These are phyloP conservation scores for Andrena bicolor DNA, from an alignment of 2,888 invertebrate genomes.

Conservation along the genomic window DNA sequence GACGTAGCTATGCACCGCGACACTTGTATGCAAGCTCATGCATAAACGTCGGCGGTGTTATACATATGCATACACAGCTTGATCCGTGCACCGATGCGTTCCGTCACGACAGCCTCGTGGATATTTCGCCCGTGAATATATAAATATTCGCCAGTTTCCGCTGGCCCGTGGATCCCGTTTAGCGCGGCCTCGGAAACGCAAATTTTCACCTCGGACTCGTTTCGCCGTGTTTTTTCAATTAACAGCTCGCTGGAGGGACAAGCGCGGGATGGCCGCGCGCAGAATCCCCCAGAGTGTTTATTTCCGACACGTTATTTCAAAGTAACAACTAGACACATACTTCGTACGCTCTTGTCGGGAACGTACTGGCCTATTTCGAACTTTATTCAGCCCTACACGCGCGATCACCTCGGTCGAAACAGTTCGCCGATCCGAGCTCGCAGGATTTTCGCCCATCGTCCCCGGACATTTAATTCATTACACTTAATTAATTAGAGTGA, in stretches of 20 bases:
- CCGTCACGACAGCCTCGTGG: background rate
- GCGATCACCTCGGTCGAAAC: background rate
- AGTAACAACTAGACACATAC: background rate
- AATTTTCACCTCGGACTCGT: background rate
- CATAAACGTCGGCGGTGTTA: constrained; percentile 1
- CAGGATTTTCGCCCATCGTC: background rate
- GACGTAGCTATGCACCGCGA: background rate
- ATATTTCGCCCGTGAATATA: constrained; percentile 4
- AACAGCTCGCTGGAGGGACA: background rate
- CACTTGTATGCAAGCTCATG: background rate
- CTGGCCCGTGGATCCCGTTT: constrained; percentile 7
- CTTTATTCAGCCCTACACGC: background rate
- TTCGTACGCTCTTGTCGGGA: constrained; percentile 8
- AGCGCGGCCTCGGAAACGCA: background rate
- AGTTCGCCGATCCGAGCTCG: background rate
- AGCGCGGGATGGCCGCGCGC: background rate
- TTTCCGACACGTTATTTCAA: background rate
- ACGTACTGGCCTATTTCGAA: constrained; percentile 28
- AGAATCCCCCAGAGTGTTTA: constrained; percentile 3
- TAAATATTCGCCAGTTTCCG: constrained; percentile 5
- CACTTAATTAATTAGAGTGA: constrained; percentile 8
- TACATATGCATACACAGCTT: constrained; percentile 10
- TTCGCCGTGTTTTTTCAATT: constrained; percentile 16
- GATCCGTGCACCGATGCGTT: background rate
- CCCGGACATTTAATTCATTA: constrained; percentile 3